Evolutionary conservation across 2,113 vertebrate genomes (phyloP), one percentile per base, ranked within the genome.

Genomic region (Microcebus jonahi): DNA sequence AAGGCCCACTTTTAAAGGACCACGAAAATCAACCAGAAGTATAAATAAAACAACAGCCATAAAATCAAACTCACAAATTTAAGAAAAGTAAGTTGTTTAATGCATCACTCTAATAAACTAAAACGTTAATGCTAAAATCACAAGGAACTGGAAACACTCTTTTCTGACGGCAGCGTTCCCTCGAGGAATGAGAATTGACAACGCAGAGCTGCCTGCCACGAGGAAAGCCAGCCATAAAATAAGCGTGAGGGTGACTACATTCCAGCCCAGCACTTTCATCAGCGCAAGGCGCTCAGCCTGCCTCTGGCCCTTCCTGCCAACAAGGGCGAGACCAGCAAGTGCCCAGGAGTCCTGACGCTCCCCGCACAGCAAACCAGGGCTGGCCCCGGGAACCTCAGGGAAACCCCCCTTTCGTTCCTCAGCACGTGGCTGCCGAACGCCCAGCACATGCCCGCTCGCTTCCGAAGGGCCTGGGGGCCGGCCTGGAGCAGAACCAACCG

Each of bases 121-220:
- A 36, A 23, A 8, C 10, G 20, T 31, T 36, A 31, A 57, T 7
- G 29, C 48, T 80, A 36, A 88, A 71, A 48, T 23, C 61, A 23
- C 1, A 42, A 23, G 36, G 27, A 14, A 50, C 29, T 6, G 23
- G 8, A 86, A 17, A 20, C 2, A 8, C 4, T 42, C 57, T 53
- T 36, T 36, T 11, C 57, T 15, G 50, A 12, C 2, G 10, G 20
- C 21, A 83, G 3, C 6, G 8, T 53, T 2, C 12, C 48, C 34
- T 29, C 1, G 48, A 50, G 13, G n/a, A 23, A 4, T 13, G 6
- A 15, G 34, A 39, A 1, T 4, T 6, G 2, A 0, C 5, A 1
- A 2, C 4, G 3, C 63, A 2, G 5, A 1, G 5, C 12, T 2
- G 39, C 27, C 71, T 9, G 17, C 75, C 6, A 11, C 4, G 4